These are phyloP conservation scores for Thalpophila matura DNA, from an alignment of 2,888 invertebrate species.

Conservation along the genomic window DNA sequence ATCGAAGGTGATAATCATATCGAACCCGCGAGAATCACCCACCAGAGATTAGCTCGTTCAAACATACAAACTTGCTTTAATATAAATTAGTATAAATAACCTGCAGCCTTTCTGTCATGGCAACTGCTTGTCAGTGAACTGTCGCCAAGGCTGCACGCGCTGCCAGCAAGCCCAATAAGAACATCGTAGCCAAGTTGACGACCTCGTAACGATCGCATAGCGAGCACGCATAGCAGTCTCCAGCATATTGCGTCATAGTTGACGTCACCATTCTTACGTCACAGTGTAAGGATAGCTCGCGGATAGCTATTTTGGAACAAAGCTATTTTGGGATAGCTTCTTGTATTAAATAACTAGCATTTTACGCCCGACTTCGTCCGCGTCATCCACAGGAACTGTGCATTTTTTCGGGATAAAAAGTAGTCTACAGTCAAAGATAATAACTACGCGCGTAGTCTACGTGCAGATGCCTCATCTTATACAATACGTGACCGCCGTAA, in stretches of 20 bases:
- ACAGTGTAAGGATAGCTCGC: constrained; percentile 6
- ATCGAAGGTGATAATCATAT: too few species aligned
- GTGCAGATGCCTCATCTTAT: too few species aligned
- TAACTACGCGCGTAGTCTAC: too few species aligned
- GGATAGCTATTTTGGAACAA: constrained; percentile 3
- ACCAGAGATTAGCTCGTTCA: too few species aligned
- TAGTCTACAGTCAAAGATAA: too few species aligned
- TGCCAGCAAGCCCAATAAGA: constrained; percentile 43
- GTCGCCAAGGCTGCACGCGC: constrained; percentile 2
- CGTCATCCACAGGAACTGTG: not conserved
- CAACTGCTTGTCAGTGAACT: constrained; percentile 11
- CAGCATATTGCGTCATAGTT: constrained; percentile 45
- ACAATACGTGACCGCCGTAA: too few species aligned
- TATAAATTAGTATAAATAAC: too few species aligned
- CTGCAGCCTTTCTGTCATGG: constrained; percentile 12
- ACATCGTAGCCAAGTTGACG: constrained; percentile 45
- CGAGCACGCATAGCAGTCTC: constrained; percentile 31
- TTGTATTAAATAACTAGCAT: not conserved
- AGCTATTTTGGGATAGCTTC: constrained; percentile 20
- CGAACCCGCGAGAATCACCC: too few species aligned
- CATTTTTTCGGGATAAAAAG: not conserved
- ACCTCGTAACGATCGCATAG: constrained; percentile 33
- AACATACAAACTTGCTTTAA: too few species aligned
- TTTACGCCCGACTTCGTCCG: not conserved
- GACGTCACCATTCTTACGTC: constrained; percentile 33